Conservation (phyloP, 1,140 invertebrate genomes). For the Paraescarpia echinospica region DNA sequence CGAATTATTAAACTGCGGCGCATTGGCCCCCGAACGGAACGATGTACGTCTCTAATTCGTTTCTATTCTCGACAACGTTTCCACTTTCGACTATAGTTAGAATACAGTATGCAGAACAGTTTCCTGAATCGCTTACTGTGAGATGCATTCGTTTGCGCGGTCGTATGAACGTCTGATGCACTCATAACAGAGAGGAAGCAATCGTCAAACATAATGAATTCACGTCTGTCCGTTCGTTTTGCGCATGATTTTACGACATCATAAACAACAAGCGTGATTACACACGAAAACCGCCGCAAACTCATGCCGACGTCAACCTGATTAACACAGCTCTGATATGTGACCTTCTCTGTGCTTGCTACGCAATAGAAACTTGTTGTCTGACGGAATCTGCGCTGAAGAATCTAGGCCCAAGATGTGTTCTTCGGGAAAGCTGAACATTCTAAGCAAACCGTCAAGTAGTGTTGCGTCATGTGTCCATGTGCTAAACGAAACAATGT, state of each 20-base stretch:
- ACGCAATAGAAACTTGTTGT: too few species aligned
- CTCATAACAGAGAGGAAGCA: background rate
- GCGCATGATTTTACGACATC: background rate
- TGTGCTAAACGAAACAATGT: background rate
- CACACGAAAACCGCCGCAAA: background rate
- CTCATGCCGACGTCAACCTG: background rate
- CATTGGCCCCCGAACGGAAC: too few species aligned
- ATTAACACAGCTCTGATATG: background rate
- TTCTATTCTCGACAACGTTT: background rate
- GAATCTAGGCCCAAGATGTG: too few species aligned
- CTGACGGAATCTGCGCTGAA: too few species aligned
- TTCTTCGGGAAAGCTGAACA: background rate
- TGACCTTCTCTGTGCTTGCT: background rate
- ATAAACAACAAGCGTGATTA: background rate
- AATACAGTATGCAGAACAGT: background rate
- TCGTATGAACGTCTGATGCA: background rate
- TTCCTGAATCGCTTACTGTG: background rate
- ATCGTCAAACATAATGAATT: slow-evolving; percentile 1
- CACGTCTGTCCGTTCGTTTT: background rate
- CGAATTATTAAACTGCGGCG: background rate
- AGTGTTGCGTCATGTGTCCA: too few species aligned
- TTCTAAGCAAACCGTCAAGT: background rate
- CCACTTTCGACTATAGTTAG: background rate
- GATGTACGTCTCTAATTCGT: background rate
- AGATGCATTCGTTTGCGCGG: background rate